phyloP scores from a whole-genome alignment of 1,140 invertebrate genomes.

The Sitobion miscanthi region DNA sequence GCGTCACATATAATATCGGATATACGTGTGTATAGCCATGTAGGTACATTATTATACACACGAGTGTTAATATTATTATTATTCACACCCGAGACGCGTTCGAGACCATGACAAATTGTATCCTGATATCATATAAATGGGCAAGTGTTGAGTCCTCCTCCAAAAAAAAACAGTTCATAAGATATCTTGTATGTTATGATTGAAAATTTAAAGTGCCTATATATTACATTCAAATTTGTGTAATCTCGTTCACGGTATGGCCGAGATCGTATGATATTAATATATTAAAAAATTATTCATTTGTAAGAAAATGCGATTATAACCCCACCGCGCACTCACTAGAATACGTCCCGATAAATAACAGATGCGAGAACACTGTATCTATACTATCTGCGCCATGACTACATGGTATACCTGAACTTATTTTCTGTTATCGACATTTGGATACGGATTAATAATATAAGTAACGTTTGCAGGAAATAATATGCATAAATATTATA shows the following conservation, averaged over 20 bases:
- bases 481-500: too few species aligned
- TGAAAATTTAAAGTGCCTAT: background rate
- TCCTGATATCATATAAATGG: background rate
- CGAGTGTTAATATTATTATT: background rate
- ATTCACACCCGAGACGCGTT: background rate
- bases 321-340: too few species aligned
- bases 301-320: background rate
- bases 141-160: background rate
- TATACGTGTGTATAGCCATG: background rate
- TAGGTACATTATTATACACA: background rate
- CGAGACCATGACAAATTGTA: background rate
- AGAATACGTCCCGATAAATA: too few species aligned
- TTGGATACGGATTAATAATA: too few species aligned
- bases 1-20: background rate
- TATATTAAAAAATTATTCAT: background rate
- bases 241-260: background rate
- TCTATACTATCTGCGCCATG: too few species aligned
- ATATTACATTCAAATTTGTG: background rate
- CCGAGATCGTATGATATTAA: background rate
- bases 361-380: too few species aligned
- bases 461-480: too few species aligned
- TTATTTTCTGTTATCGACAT: too few species aligned
- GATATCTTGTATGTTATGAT: background rate
- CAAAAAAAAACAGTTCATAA: background rate
- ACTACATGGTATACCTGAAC: too few species aligned